phyloP scores from a whole-genome alignment of 2,888 invertebrate species.

The Zele albiditarsus region DNA sequence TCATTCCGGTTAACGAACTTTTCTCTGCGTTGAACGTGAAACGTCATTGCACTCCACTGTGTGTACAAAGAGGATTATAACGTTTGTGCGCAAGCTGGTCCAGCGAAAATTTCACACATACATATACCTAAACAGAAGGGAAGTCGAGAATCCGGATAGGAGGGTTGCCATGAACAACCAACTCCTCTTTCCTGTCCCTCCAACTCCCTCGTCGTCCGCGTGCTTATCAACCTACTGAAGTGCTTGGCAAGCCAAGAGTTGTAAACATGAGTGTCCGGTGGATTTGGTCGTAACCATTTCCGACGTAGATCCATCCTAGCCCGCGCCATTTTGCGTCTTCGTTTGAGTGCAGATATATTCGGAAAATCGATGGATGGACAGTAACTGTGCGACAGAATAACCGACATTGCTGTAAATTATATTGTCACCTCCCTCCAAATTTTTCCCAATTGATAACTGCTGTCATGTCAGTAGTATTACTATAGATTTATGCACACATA shows the following conservation, averaged over 20 bases:
- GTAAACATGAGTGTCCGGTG: constrained; percentile 13
- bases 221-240: constrained; percentile 1
- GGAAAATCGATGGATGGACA: constrained; percentile 13
- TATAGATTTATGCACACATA: not conserved
- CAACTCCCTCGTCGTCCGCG: not conserved
- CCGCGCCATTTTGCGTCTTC: constrained; percentile 27
- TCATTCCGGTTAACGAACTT: constrained; percentile 1
- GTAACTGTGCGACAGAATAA: not conserved
- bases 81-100: not conserved
- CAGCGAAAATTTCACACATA: not conserved
- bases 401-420: constrained; percentile 30
- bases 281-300: constrained; percentile 6
- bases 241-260: constrained; percentile 12
- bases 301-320: not conserved
- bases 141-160: not conserved
- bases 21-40: not conserved
- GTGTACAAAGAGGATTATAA: constrained; percentile 9
- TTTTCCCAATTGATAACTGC: constrained; percentile 35
- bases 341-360: not conserved
- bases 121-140: not conserved
- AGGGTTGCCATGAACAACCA: constrained; percentile 7
- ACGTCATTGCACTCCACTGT: not conserved
- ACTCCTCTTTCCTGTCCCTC: not conserved
- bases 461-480: not conserved
- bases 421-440: constrained; percentile 32